phyloP scores from a whole-genome alignment of 1,140 invertebrate genomes.

The Papilio xuthus region DNA sequence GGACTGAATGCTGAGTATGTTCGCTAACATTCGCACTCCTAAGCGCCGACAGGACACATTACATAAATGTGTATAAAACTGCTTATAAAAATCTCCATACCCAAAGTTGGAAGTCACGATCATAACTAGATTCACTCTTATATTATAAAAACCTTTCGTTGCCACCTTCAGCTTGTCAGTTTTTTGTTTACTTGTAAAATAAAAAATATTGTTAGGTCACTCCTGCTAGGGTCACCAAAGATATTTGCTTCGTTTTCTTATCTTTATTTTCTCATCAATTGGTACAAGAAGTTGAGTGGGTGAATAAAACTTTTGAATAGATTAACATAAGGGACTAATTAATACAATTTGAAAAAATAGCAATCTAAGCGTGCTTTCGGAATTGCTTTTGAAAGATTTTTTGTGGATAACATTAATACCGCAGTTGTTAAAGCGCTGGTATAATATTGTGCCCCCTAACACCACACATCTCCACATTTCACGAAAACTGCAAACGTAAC shows the following conservation, averaged over 20 bases:
- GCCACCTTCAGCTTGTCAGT: neutral
- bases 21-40: slow-evolving; percentile 67
- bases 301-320: no score
- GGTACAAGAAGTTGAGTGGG: no score
- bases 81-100: neutral
- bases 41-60: slow-evolving; percentile 46
- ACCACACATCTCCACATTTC: slow-evolving; percentile 73
- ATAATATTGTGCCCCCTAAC: slow-evolving; percentile 12
- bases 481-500: slow-evolving; percentile 78
- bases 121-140: neutral
- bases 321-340: no score
- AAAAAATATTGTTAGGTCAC: no score
- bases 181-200: no score
- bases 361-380: no score
- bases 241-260: no score
- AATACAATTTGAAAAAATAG: no score
- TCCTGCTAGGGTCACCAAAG: no score
- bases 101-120: neutral
- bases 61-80: neutral
- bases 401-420: neutral
- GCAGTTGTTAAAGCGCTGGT: slow-evolving; percentile 26
- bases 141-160: neutral
- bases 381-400: no score
- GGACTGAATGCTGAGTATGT: slow-evolving; percentile 62
- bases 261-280: no score